These are phyloP conservation scores for Mongoloraphidia duomilia DNA, from an alignment of 2,888 invertebrate genomes.

Conservation along the genomic window DNA sequence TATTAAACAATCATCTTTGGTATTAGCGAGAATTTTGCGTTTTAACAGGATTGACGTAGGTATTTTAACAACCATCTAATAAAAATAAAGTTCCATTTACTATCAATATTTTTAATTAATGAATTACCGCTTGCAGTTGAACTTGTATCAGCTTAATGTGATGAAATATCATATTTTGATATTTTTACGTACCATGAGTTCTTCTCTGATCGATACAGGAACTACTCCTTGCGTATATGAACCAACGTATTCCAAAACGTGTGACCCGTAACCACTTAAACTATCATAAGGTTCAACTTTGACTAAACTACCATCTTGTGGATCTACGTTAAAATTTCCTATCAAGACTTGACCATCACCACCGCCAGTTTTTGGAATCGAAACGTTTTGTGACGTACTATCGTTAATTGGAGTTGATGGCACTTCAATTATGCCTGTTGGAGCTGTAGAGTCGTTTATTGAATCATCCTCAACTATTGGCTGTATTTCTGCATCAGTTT, in stretches of 20 bases:
- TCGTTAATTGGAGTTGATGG: no score
- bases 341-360: background rate
- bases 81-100: no score
- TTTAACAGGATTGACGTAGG: background rate
- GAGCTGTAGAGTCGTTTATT: no score
- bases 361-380: no score
- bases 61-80: no score
- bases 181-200: background rate
- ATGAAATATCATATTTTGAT: background rate
- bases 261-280: background rate
- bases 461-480: no score
- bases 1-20: background rate
- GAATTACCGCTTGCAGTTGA: no score
- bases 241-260: background rate
- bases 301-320: slow-evolving; percentile 2
- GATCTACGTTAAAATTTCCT: slow-evolving; percentile 4
- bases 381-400: no score
- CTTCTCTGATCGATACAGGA: background rate
- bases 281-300: background rate
- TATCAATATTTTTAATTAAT: no score
- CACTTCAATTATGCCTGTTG: no score
- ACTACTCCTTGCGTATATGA: no score
- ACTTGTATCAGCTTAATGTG: background rate
- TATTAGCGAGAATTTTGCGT: background rate
- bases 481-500: no score